These are phyloP conservation scores for Agriotes lineatus DNA, from an alignment of 2,888 invertebrate species.

Conservation along the genomic window DNA sequence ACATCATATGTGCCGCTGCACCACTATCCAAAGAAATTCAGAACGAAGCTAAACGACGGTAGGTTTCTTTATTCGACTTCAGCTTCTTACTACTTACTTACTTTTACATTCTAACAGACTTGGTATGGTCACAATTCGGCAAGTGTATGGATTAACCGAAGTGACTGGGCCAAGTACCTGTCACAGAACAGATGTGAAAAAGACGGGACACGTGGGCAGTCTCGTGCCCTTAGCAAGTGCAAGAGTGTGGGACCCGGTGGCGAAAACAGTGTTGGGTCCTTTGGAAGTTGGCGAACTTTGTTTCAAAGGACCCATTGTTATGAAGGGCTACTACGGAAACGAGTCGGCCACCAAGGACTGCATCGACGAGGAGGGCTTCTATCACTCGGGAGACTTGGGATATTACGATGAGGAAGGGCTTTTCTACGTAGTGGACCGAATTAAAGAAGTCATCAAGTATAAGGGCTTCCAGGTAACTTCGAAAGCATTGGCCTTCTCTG, in stretches of 20 bases:
- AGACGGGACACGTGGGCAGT: conserved; percentile 68
- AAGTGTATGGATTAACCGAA: conserved; percentile 37
- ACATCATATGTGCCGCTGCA: conserved; percentile 81
- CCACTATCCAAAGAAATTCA: conserved; percentile 77
- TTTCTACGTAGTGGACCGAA: conserved; percentile 83
- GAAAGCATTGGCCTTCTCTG: too few species aligned
- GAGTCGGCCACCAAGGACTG: conserved; percentile 72
- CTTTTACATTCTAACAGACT: conserved; percentile 59
- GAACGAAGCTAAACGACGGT: not conserved
- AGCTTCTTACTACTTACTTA: not conserved
- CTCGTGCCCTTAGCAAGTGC: conserved; percentile 71
- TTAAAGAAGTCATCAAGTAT: conserved; percentile 91
- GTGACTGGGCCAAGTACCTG: not conserved
- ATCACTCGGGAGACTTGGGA: conserved; percentile 83
- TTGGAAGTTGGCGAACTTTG: conserved; percentile 81
- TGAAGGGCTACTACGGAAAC: conserved; percentile 82
- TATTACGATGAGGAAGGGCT: conserved; percentile 80
- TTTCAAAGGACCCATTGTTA: conserved; percentile 75
- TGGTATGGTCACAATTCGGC: not conserved
- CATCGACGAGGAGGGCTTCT: conserved; percentile 80
- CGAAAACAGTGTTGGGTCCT: conserved; percentile 63
- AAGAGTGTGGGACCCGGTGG: conserved; percentile 62
- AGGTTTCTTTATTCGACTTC: not conserved
- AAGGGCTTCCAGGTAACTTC: conserved; percentile 83
- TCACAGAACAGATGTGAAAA: conserved; percentile 1